Base-by-base conservation (phyloP, 2,113 vertebrate species). In the Carassius carassius region DNA sequence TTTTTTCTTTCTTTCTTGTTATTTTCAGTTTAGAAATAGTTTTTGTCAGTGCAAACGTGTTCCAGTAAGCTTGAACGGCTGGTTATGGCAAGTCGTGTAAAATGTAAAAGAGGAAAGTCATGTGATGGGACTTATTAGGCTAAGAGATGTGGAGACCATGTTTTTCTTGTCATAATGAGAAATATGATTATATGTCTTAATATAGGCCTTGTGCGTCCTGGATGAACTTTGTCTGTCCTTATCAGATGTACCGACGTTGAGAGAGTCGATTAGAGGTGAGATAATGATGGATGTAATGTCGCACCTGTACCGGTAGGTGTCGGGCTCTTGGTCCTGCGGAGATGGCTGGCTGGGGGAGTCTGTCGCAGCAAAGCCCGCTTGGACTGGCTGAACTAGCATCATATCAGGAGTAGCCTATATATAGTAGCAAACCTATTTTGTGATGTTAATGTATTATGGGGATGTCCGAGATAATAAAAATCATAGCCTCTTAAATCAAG, bases 361-460 rank as follows among this genome's bases (percentile, higher is more conserved):
- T 93, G 93, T 79, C 56, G 75, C 21, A 95, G 91, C 90, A 92
- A 90, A 90, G 90, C 60, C 73, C 89, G 89, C 29, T 89, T 95
- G 78, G 89, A 94, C 8, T 5, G 9, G 3, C 23, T n/a, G 8
- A 76, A 25, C 7, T 11, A 5, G 3, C 44, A 29, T 51, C 44
- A 75, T 73, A 44, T 75, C 3, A 25, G 16, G 35, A 37, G 35
- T 29, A 29, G 29, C 29, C 29, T 29, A 29, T 29, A 29, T 29
- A 29, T 29, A 29, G 29, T 29, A 29, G 29, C 29, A 29, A 29
- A 29, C 29, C 1, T 29, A 29, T 29, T 29, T 29, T 29, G 29
- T 29, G 29, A 29, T 29, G 29, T 29, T 29, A 29, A 29, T 29
- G 29, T 29, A 29, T 29, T 29, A 29, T 29, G 29, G 29, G 29